phyloP scores from a whole-genome alignment of 1,140 invertebrate species.

The Sarcophaga peregrina region DNA sequence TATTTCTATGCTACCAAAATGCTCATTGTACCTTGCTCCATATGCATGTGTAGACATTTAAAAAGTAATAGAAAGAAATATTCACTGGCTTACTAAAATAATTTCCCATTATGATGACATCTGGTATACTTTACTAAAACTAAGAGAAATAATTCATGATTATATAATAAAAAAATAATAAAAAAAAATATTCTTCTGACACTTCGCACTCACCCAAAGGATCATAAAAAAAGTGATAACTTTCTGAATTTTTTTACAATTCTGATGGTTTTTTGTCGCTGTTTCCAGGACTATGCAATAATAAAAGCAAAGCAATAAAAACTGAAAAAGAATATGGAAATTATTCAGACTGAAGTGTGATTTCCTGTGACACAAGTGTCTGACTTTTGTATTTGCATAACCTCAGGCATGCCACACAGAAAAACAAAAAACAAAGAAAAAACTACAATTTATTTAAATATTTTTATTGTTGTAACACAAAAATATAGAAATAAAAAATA shows the following conservation, averaged over 20 bases:
- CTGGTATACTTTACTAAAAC: constrained; percentile 31
- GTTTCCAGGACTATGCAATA: background rate
- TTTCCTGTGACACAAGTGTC: constrained; percentile 42
- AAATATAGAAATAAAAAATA: too few relatives aligned
- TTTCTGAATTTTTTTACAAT: constrained; percentile 3
- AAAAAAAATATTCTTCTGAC: constrained; percentile 8
- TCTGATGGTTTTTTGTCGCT: background rate
- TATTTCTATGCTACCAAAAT: too few relatives aligned
- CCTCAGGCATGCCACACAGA: constrained; percentile 33
- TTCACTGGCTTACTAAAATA: background rate
- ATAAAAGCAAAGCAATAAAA: background rate
- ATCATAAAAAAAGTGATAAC: constrained; percentile 28
- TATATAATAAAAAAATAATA: too few relatives aligned
- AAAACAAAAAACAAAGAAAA: background rate
- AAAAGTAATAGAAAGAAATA: too few relatives aligned
- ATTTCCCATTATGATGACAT: constrained; percentile 21
- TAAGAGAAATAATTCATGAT: background rate
- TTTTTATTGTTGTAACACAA: background rate
- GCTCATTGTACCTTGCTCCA: too few relatives aligned
- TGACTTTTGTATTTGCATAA: constrained; percentile 41
- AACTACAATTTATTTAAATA: background rate
- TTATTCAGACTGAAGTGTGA: constrained; percentile 40
- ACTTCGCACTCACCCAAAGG: constrained; percentile 34
- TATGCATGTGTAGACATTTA: too few relatives aligned
- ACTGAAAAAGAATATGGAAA: constrained; percentile 25